Evolutionary conservation across 2,113 vertebrate genomes (phyloP).

Genomic region (Phyllostomus discolor): DNA sequence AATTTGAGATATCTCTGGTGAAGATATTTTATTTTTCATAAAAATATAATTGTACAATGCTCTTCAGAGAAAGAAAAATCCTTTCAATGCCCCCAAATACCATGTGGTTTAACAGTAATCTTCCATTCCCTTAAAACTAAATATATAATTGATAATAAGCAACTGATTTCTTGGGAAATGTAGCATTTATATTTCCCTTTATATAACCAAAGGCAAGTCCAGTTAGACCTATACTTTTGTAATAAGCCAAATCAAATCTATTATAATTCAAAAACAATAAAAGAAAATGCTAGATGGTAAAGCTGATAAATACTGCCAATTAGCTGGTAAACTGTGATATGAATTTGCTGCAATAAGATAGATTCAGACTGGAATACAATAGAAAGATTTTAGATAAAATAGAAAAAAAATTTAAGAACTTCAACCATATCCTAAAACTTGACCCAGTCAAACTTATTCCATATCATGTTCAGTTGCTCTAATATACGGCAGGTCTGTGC

Average conservation of each 20-base stretch:
- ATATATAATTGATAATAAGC: constrained; percentile 36
- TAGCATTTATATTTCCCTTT: constrained; percentile 24
- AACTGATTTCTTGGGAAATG: constrained; percentile 54
- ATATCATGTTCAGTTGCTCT: constrained; percentile 14
- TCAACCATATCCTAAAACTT: constrained; percentile 39
- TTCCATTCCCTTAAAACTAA: constrained; percentile 56
- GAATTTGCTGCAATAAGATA: constrained; percentile 16
- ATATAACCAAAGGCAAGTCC: constrained; percentile 45
- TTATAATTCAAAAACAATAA: constrained; percentile 43
- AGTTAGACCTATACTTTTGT: constrained; percentile 45
- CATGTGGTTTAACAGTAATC: constrained; percentile 47
- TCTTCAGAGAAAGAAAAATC: constrained; percentile 64
- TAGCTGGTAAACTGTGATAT: constrained; percentile 17
- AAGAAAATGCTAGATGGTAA: neutral
- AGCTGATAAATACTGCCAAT: constrained; percentile 20
- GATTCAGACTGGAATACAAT: constrained; percentile 24
- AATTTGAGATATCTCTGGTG: constrained; percentile 18
- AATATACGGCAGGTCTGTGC: neutral
- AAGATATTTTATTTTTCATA: constrained; percentile 73
- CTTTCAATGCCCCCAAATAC: constrained; percentile 63
- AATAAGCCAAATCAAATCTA: constrained; percentile 42
- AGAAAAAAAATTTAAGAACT: constrained; percentile 38
- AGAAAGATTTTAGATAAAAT: constrained; percentile 28
- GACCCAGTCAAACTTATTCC: constrained; percentile 4
- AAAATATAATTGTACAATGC: constrained; percentile 73